Conservation (phyloP, 2,888 invertebrate species). For the Dryadula phaetusa region DNA sequence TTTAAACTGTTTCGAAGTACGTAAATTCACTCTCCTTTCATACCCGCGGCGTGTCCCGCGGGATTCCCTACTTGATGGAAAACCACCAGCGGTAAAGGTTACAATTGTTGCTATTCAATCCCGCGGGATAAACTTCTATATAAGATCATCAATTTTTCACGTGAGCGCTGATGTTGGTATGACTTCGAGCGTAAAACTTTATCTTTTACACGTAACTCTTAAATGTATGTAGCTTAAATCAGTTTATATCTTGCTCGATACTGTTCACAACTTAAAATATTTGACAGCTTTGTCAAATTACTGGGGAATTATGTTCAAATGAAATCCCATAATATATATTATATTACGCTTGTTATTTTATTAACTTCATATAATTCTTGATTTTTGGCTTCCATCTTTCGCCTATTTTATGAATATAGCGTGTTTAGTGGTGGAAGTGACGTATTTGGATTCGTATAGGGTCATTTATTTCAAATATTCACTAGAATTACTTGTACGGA, state of each 20-base stretch:
- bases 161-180: conserved; percentile 25
- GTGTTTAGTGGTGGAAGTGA: too few relatives aligned
- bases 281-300: not conserved
- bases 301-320: too few relatives aligned
- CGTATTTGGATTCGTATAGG: too few relatives aligned
- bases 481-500: too few relatives aligned
- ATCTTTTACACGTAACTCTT: conserved; percentile 26
- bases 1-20: conserved; percentile 10
- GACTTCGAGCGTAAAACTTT: conserved; percentile 28
- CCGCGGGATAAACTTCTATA: conserved; percentile 21
- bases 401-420: too few relatives aligned
- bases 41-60: not conserved
- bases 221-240: conserved; percentile 32
- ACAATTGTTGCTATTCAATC: conserved; percentile 16
- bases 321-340: too few relatives aligned
- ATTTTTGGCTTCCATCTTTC: too few relatives aligned
- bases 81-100: conserved; percentile 16
- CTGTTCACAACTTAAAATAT: not conserved
- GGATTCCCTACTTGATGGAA: conserved; percentile 18
- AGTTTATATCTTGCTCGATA: conserved; percentile 30
- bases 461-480: too few relatives aligned
- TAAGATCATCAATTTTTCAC: conserved; percentile 24
- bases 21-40: conserved; percentile 17
- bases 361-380: too few relatives aligned
- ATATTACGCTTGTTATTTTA: too few relatives aligned